These are phyloP conservation scores for Gasterosteus aculeatus DNA, from an alignment of 2,113 vertebrate genomes.

Conservation along the genomic window DNA sequence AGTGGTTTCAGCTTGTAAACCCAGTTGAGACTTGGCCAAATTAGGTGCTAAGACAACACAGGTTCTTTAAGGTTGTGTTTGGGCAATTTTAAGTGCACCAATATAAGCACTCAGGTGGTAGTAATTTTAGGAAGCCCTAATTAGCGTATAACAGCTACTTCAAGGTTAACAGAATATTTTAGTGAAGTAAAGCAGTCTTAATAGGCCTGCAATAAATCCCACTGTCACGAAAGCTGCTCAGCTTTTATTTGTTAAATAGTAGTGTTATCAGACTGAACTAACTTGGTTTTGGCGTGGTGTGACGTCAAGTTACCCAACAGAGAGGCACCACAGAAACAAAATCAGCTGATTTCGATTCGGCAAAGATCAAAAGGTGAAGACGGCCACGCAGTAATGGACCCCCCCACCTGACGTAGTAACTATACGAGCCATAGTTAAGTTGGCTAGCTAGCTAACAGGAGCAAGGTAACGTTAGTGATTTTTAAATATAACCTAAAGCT, in stretches of 20 bases:
- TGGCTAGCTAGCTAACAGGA: slow-evolving; percentile 47
- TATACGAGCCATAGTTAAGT: slow-evolving; percentile 19
- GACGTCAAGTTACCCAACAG: not conserved
- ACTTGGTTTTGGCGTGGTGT: not conserved
- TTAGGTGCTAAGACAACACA: not conserved
- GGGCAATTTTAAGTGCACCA: not conserved
- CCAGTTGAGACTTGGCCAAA: not conserved
- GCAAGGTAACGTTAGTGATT: not conserved
- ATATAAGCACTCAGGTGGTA: not conserved
- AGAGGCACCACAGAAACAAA: not conserved
- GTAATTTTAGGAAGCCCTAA: not conserved
- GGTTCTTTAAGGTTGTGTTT: not conserved
- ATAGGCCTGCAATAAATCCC: not conserved
- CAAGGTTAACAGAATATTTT: not conserved
- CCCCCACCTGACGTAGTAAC: slow-evolving; percentile 32
- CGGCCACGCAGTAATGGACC: not conserved
- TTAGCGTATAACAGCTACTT: not conserved
- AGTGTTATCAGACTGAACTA: not conserved
- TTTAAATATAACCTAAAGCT: not conserved
- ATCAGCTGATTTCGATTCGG: not conserved
- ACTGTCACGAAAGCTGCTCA: not conserved
- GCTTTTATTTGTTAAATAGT: not conserved
- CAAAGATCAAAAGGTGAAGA: slow-evolving; percentile 3
- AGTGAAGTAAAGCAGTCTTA: not conserved
- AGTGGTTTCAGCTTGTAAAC: not conserved